These are phyloP conservation scores for Leptinotarsa tumamoca DNA, from an alignment of 2,888 invertebrate genomes.

Conservation along the genomic window DNA sequence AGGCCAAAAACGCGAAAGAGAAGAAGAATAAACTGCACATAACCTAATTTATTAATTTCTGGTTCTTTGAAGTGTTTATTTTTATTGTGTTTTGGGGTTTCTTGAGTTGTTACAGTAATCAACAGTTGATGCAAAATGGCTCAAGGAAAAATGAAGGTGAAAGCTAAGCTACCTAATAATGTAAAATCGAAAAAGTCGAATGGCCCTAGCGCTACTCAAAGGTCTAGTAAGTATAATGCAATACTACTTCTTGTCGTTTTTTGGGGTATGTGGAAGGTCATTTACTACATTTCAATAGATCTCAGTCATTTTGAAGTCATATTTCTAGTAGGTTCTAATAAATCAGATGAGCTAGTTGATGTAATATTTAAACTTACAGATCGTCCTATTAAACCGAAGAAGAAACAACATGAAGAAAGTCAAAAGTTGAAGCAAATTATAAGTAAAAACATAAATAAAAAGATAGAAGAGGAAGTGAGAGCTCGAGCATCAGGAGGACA, in stretches of 20 bases:
- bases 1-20: too few relatives aligned
- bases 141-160: constrained; percentile 78
- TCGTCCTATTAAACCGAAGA: constrained; percentile 76
- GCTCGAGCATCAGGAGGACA: constrained; percentile 68
- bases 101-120: background rate
- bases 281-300: too few relatives aligned
- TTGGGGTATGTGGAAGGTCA: too few relatives aligned
- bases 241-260: background rate
- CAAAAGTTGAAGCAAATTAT: constrained; percentile 76
- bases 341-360: background rate
- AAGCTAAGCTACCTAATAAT: constrained; percentile 72
- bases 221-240: constrained; percentile 69
- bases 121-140: constrained; percentile 67
- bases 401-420: constrained; percentile 70
- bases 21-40: too few relatives aligned
- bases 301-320: too few relatives aligned
- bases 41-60: background rate
- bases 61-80: background rate
- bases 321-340: too few relatives aligned
- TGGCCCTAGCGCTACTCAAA: constrained; percentile 71
- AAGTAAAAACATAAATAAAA: constrained; percentile 78
- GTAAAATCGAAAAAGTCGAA: constrained; percentile 70
- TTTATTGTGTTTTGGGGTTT: background rate
- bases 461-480: constrained; percentile 76
- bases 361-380: constrained; percentile 63